Percentiles rank a stretch among this genome's conserved stretches.
These are phyloP conservation scores for Eumeta japonica DNA, from an alignment of 1,140 invertebrate species.

Conservation along the genomic window DNA sequence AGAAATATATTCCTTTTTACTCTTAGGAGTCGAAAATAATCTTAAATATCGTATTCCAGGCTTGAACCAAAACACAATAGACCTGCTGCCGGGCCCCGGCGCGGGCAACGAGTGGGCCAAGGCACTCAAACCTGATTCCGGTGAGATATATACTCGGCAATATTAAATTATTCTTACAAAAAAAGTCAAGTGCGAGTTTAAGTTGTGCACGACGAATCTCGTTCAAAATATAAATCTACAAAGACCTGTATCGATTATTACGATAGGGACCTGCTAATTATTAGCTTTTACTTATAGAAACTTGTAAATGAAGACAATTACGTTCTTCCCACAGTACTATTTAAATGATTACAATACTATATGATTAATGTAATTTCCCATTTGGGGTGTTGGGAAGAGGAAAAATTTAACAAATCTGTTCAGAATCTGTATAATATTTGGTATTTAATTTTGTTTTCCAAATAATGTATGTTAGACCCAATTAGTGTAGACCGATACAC, in stretches of 20 bases:
- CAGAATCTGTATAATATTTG: no score
- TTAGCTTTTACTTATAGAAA: no score
- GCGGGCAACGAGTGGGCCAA: constrained; percentile 83
- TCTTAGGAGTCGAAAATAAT: neutral
- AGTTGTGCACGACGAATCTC: neutral
- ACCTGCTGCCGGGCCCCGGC: constrained; percentile 84
- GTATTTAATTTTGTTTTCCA: no score
- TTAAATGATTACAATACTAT: no score
- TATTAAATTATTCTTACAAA: neutral
- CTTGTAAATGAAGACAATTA: no score
- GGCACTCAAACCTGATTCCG: constrained; percentile 84
- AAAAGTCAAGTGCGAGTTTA: neutral
- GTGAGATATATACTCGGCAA: constrained; percentile 32
- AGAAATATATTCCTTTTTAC: neutral
- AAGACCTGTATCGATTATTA: neutral
- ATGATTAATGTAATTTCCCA: no score
- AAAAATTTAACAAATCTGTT: no score
- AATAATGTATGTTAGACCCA: neutral
- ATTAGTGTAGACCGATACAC: neutral
- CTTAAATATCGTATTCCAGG: constrained; percentile 45
- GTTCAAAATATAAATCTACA: neutral
- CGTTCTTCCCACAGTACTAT: no score
- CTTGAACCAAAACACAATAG: constrained; percentile 65
- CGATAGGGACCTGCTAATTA: no score
- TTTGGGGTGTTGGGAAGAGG: no score